Percentiles rank a stretch among this genome's conserved stretches.
phyloP scores from a whole-genome alignment of 2,888 invertebrate genomes.

The Torymus auratus region DNA sequence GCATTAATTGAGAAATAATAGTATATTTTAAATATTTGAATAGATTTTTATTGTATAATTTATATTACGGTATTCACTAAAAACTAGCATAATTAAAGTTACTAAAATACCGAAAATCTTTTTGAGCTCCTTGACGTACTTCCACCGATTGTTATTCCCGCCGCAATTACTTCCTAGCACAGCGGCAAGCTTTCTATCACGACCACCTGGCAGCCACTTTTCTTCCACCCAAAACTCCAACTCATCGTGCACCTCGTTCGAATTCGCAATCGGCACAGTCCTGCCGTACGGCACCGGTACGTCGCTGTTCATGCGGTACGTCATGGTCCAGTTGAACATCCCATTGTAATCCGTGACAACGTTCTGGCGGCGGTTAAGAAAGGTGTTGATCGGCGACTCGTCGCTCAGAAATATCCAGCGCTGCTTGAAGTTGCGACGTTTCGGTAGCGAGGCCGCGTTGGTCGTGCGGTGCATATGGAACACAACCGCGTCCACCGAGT shows the following conservation, averaged over 20 bases:
- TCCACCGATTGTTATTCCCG: slow-evolving; percentile 77
- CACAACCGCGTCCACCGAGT: slow-evolving; percentile 82
- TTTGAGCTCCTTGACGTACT: slow-evolving; percentile 79
- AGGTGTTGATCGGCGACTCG: slow-evolving; percentile 82
- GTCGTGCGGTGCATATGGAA: slow-evolving; percentile 79
- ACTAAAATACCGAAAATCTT: slow-evolving; percentile 77
- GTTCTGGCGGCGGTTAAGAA: slow-evolving; percentile 75
- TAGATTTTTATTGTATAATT: too few species aligned
- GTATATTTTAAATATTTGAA: too few species aligned
- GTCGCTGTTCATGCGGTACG: slow-evolving; percentile 82
- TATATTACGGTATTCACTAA: neutral
- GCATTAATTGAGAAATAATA: too few species aligned
- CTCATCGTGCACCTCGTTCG: neutral
- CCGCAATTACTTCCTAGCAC: slow-evolving; percentile 82
- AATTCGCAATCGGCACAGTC: slow-evolving; percentile 70
- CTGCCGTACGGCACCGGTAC: slow-evolving; percentile 84
- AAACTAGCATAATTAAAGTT: neutral
- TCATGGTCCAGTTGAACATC: slow-evolving; percentile 86
- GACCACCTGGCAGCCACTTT: neutral
- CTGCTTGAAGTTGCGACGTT: slow-evolving; percentile 74
- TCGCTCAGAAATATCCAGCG: slow-evolving; percentile 85
- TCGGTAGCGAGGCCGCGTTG: slow-evolving; percentile 78
- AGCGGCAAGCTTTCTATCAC: slow-evolving; percentile 73
- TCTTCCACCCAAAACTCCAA: neutral
- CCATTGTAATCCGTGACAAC: slow-evolving; percentile 78